Conservation (phyloP, 1,140 invertebrate genomes). For the Ladona fulva region DNA sequence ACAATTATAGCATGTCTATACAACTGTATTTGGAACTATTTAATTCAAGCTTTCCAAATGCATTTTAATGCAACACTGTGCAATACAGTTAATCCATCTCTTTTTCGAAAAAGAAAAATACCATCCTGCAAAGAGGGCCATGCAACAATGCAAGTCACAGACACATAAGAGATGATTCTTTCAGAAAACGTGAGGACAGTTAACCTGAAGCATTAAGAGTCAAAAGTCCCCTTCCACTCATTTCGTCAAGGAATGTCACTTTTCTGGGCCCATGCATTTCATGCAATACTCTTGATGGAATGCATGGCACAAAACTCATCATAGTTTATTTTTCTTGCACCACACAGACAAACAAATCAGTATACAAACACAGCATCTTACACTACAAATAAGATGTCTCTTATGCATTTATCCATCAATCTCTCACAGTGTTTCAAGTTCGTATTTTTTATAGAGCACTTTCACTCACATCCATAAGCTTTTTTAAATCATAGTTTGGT, state of each 20-base stretch:
- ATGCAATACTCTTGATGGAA: constrained; percentile 14
- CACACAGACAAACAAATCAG: constrained; percentile 14
- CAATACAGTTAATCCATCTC: constrained; percentile 1
- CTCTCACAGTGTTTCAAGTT: neutral
- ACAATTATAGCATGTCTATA: constrained; percentile 2
- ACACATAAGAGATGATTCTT: constrained; percentile 1
- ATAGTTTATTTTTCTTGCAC: constrained; percentile 15
- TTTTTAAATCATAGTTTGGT: constrained; percentile 17
- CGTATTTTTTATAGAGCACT: constrained; percentile 10
- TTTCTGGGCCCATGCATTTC: neutral
- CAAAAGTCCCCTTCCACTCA: neutral
- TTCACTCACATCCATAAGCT: constrained; percentile 12
- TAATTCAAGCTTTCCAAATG: neutral
- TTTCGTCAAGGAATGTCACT: constrained; percentile 5
- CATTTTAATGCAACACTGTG: constrained; percentile 9
- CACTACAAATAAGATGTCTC: neutral
- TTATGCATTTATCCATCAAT: neutral
- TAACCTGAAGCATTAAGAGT: neutral
- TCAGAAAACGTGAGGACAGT: neutral
- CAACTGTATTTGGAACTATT: constrained; percentile 1
- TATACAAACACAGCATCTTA: constrained; percentile 13
- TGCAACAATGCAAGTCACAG: neutral
- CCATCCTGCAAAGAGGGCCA: constrained; percentile 1
- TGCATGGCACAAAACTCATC: constrained; percentile 18
- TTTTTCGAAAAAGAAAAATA: neutral